phyloP scores from a whole-genome alignment of 1,140 invertebrate genomes.

The Drosophila ironensis region DNA sequence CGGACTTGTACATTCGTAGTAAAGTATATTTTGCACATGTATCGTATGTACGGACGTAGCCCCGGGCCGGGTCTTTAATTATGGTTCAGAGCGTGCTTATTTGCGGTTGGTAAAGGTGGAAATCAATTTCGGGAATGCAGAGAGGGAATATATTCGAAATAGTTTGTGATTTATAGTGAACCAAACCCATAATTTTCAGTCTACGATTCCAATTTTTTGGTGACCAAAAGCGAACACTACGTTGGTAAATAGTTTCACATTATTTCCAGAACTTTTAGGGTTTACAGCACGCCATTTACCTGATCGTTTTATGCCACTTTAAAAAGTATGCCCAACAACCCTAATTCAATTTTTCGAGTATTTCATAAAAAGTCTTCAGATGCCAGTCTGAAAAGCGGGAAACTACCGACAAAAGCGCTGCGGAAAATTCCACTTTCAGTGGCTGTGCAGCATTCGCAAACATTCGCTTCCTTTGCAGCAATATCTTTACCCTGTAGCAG shows the following conservation, averaged over 20 bases:
- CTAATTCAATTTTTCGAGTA: constrained; percentile 28
- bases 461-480: constrained; percentile 3
- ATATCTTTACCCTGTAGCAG: constrained; percentile 20
- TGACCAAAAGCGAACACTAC: too few species aligned
- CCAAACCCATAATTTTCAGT: too few species aligned
- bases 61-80: constrained; percentile 29
- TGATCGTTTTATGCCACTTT: too few species aligned
- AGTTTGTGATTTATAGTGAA: too few species aligned
- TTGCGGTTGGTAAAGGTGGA: constrained; percentile 10
- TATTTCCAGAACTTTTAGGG: too few species aligned
- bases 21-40: not conserved
- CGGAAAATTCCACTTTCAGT: constrained; percentile 33
- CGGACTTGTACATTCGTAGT: constrained; percentile 12
- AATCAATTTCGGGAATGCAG: not conserved
- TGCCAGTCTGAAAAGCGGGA: constrained; percentile 13
- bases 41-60: too few species aligned
- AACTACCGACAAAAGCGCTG: constrained; percentile 31
- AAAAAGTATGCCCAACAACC: not conserved
- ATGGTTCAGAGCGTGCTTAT: constrained; percentile 11
- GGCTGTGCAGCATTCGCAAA: constrained; percentile 17
- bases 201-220: too few species aligned
- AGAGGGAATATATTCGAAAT: not conserved
- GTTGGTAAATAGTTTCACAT: too few species aligned
- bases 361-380: constrained; percentile 24
- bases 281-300: too few species aligned